Evolutionary conservation across 2,888 invertebrate genomes (phyloP).

Genomic region (Nomada hirtipes): DNA sequence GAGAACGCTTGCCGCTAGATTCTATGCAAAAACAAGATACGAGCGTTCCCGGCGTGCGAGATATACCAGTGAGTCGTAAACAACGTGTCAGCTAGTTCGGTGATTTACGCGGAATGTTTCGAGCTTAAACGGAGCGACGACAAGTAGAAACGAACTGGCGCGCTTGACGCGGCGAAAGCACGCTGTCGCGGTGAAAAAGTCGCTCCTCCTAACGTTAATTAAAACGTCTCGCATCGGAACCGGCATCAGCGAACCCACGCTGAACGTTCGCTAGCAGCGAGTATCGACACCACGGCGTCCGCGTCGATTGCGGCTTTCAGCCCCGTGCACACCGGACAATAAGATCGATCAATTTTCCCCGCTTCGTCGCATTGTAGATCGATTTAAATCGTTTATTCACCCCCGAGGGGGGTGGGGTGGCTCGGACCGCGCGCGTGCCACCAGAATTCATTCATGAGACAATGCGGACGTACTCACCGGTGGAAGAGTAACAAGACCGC

Average conservation of each 20-base stretch:
- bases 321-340: background rate
- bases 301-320: background rate
- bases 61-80: conserved; percentile 25
- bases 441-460: background rate
- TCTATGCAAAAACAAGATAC: conserved; percentile 6
- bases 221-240: conserved; percentile 49
- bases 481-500: background rate
- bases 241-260: conserved; percentile 19
- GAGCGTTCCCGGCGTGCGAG: background rate
- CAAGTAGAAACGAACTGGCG: background rate
- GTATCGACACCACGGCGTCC: conserved; percentile 12
- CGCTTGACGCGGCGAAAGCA: conserved; percentile 6
- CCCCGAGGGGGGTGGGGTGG: too few species aligned
- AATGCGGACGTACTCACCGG: conserved; percentile 37
- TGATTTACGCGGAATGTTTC: background rate
- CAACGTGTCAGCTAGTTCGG: background rate
- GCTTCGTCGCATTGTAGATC: conserved; percentile 19
- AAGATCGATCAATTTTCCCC: conserved; percentile 31
- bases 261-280: conserved; percentile 7
- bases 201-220: conserved; percentile 29
- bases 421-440: background rate
- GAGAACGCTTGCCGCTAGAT: too few species aligned
- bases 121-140: background rate
- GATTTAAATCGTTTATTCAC: conserved; percentile 28
- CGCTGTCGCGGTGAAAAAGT: conserved; percentile 14